Conservation (phyloP, 2,113 vertebrate species). For the Prinia subflava region DNA sequence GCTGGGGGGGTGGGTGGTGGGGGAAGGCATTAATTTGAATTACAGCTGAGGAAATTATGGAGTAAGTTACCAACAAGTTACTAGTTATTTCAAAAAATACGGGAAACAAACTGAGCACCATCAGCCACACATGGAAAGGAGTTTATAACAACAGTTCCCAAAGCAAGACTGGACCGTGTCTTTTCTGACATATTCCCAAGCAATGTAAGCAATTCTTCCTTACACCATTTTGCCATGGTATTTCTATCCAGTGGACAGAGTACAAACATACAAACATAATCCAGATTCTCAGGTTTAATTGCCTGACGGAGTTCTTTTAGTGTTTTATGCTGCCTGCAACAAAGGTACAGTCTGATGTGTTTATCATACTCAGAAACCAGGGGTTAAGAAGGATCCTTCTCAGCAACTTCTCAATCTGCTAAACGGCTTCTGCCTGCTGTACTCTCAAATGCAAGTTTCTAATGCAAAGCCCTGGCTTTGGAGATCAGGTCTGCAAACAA, state of each 20-base stretch:
- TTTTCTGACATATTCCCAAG: neutral
- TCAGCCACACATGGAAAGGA: neutral
- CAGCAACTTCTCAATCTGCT: neutral
- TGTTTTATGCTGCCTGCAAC: neutral
- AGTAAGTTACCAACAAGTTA: constrained; percentile 20
- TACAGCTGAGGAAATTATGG: constrained; percentile 20
- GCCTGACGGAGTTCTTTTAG: neutral
- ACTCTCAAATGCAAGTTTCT: neutral
- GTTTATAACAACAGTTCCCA: neutral
- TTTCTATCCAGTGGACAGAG: neutral
- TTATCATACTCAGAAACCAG: neutral
- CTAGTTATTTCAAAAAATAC: neutral
- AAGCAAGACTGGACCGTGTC: neutral
- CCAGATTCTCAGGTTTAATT: neutral
- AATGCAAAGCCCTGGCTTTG: neutral
- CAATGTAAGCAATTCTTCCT: neutral
- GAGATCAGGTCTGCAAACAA: neutral
- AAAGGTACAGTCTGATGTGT: neutral
- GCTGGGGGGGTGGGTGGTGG: neutral
- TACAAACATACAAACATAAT: neutral
- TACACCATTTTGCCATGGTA: neutral
- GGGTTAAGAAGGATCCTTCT: neutral
- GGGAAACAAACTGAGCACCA: neutral
- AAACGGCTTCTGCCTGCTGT: neutral
- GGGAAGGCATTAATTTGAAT: neutral